phyloP scores from a whole-genome alignment of 2,113 vertebrate species.

The Callipepla californica region DNA sequence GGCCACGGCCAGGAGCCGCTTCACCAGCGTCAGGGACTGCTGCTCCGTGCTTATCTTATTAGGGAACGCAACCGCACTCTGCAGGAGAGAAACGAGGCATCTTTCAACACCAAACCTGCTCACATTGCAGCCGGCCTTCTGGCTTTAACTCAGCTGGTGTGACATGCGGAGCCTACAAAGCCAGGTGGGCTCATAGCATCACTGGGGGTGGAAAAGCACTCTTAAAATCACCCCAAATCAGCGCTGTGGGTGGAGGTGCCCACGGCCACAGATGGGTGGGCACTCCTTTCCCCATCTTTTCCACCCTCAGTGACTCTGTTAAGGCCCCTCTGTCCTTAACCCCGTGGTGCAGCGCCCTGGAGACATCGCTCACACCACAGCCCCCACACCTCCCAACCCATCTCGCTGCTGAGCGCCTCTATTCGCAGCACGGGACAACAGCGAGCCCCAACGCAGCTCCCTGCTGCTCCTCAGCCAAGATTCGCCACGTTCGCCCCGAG shows the following conservation, averaged over 20 bases:
- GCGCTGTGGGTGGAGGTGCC: too few species aligned
- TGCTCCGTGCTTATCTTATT: slow-evolving; percentile 85
- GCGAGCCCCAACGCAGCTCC: background rate
- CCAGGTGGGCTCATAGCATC: too few species aligned
- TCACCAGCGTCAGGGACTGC: slow-evolving; percentile 90
- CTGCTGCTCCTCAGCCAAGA: background rate
- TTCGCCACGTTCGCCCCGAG: rapidly evolving
- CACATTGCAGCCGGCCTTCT: too few species aligned
- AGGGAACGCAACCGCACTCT: slow-evolving; percentile 85
- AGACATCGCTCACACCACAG: rapidly evolving
- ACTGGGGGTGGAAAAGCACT: too few species aligned
- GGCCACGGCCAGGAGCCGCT: slow-evolving; percentile 92
- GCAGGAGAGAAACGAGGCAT: background rate
- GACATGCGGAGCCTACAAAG: rapidly evolving
- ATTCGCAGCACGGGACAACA: too few species aligned
- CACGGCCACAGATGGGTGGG: too few species aligned
- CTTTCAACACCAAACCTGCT: rapidly evolving
- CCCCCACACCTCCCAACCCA: background rate
- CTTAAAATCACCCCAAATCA: too few species aligned
- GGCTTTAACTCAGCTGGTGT: rapidly evolving
- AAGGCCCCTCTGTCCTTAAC: too few species aligned
- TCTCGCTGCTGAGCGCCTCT: background rate
- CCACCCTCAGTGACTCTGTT: too few species aligned
- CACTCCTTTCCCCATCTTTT: too few species aligned
- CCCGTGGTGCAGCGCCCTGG: background rate